Percentiles rank a stretch among this genome's conserved stretches.
Evolutionary conservation across 1,140 invertebrate genomes (phyloP).

Genomic region (Drosophila jambulina): DNA sequence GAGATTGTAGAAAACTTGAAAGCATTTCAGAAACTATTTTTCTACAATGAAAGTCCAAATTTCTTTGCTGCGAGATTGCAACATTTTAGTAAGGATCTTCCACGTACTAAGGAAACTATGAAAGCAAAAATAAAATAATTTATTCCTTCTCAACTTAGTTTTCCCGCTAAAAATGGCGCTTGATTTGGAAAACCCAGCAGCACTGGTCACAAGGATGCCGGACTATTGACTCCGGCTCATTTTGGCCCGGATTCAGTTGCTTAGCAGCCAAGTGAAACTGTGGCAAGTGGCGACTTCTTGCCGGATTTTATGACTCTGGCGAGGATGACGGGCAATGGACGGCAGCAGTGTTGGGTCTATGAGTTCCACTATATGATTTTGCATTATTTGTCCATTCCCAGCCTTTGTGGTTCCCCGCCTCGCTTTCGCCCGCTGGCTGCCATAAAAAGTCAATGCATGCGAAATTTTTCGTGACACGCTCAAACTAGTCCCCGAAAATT

Average conservation of each 20-base stretch:
- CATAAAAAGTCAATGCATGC: conserved; percentile 85
- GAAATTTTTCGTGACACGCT: conserved; percentile 79
- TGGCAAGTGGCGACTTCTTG: conserved; percentile 80
- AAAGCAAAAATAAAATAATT: neutral
- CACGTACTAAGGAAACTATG: neutral
- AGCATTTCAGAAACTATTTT: too few relatives aligned
- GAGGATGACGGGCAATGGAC: conserved; percentile 7
- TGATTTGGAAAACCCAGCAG: neutral
- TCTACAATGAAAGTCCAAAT: too few relatives aligned
- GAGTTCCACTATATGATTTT: conserved; percentile 81
- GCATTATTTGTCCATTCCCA: conserved; percentile 72
- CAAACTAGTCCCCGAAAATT: conserved; percentile 54
- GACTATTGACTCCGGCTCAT: conserved; percentile 28
- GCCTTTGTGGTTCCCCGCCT: conserved; percentile 23
- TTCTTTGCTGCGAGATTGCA: too few relatives aligned
- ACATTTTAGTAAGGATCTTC: too few relatives aligned
- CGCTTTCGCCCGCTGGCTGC: conserved; percentile 24
- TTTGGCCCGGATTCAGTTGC: conserved; percentile 65
- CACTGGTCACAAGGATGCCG: conserved; percentile 23
- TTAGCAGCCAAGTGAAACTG: conserved; percentile 76
- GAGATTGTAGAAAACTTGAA: too few relatives aligned
- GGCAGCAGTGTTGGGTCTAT: conserved; percentile 20
- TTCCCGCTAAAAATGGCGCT: neutral
- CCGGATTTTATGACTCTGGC: conserved; percentile 77
- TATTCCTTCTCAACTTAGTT: neutral